Evolutionary conservation across 2,113 vertebrate genomes (phyloP), one percentile per base, ranked within the genome.

Genomic region (Ellobius talpinus): DNA sequence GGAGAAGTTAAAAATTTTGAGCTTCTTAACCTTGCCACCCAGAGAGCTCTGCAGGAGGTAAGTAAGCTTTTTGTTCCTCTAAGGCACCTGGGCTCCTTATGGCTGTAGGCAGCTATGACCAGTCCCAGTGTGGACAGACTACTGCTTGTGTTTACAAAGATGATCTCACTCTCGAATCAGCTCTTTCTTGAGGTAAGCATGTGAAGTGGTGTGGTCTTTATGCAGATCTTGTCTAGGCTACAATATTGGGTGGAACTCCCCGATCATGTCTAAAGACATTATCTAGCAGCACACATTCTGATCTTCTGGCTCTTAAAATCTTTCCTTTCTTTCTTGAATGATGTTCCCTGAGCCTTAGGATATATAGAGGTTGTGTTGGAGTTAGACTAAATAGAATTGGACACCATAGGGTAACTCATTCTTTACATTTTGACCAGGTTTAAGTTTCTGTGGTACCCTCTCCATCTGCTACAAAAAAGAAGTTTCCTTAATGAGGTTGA

Each of bases 1-100:
- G 0, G 99, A 98, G 36, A 99, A 98, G 97, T 99, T 99, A 42
- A 99, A 99, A 92, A 99, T 99, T 99, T 99, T 99, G 82, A 99
- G 98, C 98, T 98, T 98, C 92, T 98, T 98, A 8, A 98, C 96
- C 3, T 95, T 98, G 74, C 98, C 98, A 0, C 98, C 97, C 82
- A 98, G 86, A 26, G 97, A 98, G 89, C 98, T 98, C 91, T 98
- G 98, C 7, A 98, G 91, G 36, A 98, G 89, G 74, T 98, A 98
- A 19, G 98, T 98, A 73, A 99, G 98, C 87, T 98, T 98, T 95
- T 97, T 98, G 93, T 98, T 98, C 33, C 98, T 93, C 36, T 98
- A 98, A 0, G 98, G 98, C 19, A 98, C 89, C 0, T 98, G 98
- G 29, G 98, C 63, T 99, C 98, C 98, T 98, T 99, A 91, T 98